Evolutionary conservation across 2,113 vertebrate genomes (phyloP).

Genomic region (Climacteris rufus): DNA sequence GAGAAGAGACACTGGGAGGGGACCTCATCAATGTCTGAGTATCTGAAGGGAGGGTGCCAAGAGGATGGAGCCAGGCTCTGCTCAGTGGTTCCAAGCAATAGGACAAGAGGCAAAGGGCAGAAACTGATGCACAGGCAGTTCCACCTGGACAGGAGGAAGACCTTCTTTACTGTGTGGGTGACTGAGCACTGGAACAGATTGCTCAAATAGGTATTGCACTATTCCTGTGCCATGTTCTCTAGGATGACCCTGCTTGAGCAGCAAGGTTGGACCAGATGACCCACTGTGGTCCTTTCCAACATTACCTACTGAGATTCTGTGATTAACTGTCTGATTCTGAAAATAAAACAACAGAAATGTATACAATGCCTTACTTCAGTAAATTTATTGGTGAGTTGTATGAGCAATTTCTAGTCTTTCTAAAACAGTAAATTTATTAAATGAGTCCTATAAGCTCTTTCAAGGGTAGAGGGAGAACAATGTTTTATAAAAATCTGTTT

Average conservation of each 20-base stretch:
- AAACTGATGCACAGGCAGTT: not conserved
- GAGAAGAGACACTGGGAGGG: not conserved
- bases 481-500: not conserved
- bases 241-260: not conserved
- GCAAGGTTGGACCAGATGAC: not conserved
- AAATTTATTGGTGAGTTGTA: not conserved
- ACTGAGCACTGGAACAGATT: not conserved
- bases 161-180: not conserved
- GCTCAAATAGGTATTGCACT: no score
- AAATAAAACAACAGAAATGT: not conserved
- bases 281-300: not conserved
- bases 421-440: not conserved
- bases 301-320: not conserved
- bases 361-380: not conserved
- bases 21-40: not conserved
- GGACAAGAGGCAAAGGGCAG: not conserved
- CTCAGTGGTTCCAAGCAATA: not conserved
- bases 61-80: not conserved
- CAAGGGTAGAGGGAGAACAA: not conserved
- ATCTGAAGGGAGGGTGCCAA: not conserved
- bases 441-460: not conserved
- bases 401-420: not conserved
- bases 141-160: not conserved
- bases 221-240: not conserved
- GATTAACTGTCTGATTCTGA: not conserved